Evolutionary conservation across 2,888 invertebrate species (phyloP), one percentile per base, ranked within the genome.

Genomic region (Cremastobaeus sp.): DNA sequence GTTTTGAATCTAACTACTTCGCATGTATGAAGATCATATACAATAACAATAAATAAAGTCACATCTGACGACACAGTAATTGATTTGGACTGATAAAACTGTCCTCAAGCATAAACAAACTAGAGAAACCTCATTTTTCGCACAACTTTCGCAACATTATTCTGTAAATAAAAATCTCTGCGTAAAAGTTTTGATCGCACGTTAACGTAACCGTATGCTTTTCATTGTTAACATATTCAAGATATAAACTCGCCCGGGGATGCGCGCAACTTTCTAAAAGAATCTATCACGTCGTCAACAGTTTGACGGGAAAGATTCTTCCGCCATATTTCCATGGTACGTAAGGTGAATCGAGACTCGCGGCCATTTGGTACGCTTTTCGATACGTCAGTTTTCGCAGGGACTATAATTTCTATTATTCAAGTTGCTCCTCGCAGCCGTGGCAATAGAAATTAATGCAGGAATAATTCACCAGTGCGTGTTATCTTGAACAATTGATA

Each of bases 331-430:
- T 71, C 52, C 45, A 21, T 15, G 35, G 68, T 74, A 64, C 62
- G 74, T 72, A 59, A 66, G 64, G 37, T 68, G 68, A 77, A 62
- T 35, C 55, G 47, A 39, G 41, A 72, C 78, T 60, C 18, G 60
- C 41, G 77, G 77, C 79, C 72, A 62, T 48, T 48, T 48, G 76
- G 68, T 74, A 74, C 75, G 72, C 69, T 65, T 79, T 76, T 74
- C 34, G 35, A 41, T 69, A 74, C 69, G 71, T 73, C 74, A 77
- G 50, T 76, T 80, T 76, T 78, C 78, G 66, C 75, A 47, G 62
- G 60, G 25, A 64, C 54, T n/a, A 1, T 20, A 5, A 1, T 2
- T 20, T 18, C n/a, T n/a, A n/a, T n/a, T n/a, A n/a, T n/a, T n/a
- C n/a, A n/a, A n/a, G n/a, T n/a, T n/a, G n/a, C n/a, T n/a, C n/a